These are phyloP conservation scores for Mormyrus iriodes DNA, from an alignment of 2,113 vertebrate species.

Conservation along the genomic window DNA sequence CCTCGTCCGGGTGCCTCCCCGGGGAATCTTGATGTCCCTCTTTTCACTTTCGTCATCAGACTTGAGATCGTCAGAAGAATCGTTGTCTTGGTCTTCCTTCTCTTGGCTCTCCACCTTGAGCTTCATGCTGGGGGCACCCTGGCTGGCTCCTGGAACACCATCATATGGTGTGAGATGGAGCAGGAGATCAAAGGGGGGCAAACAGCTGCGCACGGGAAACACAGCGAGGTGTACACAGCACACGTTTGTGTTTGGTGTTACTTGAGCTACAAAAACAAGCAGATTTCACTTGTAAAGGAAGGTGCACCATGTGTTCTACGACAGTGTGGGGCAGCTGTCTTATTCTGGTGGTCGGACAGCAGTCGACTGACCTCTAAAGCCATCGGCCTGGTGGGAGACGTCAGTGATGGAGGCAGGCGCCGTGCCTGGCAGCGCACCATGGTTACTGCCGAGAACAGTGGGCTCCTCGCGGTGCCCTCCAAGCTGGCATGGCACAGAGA, in stretches of 20 bases:
- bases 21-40: conserved; percentile 70
- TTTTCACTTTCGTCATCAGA: conserved; percentile 88
- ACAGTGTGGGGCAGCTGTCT: neutral
- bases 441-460: conserved; percentile 67
- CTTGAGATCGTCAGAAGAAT: conserved; percentile 85
- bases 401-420: conserved; percentile 66
- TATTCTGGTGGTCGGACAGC: neutral
- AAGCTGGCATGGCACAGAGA: conserved; percentile 49
- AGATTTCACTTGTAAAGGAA: neutral
- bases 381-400: conserved; percentile 65
- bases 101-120: conserved; percentile 85
- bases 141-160: conserved; percentile 58
- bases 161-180: conserved; percentile 21
- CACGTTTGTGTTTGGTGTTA: neutral
- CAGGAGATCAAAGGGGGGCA: conserved; percentile 4
- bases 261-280: neutral
- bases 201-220: neutral
- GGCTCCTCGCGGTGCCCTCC: conserved; percentile 72
- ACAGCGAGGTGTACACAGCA: neutral
- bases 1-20: conserved; percentile 70
- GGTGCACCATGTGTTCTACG: neutral
- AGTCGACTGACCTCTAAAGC: conserved; percentile 64
- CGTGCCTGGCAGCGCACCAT: conserved; percentile 64
- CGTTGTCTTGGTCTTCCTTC: conserved; percentile 74
- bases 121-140: conserved; percentile 61